Evolutionary conservation across 2,113 vertebrate genomes (phyloP).

Genomic region (Petaurus breviceps): DNA sequence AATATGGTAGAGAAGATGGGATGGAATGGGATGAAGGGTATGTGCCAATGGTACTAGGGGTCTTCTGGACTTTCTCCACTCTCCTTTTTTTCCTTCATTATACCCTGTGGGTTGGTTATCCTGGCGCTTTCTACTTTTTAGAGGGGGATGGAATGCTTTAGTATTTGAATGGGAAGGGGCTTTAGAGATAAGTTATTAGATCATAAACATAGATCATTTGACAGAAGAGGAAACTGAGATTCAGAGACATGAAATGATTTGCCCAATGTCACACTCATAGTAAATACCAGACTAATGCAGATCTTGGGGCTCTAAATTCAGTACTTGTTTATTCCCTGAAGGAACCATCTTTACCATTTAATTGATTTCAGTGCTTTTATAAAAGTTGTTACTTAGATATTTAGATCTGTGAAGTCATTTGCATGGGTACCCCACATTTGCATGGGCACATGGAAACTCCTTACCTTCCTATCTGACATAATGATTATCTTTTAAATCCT

Average conservation of each 20-base stretch:
- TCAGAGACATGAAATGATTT: not conserved
- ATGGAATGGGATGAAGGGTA: not conserved
- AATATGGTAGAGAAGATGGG: not conserved
- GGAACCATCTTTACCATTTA: not conserved
- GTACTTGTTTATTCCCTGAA: not conserved
- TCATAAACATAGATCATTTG: not conserved
- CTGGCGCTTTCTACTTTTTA: not conserved
- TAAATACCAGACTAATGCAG: not conserved
- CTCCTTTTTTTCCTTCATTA: not conserved
- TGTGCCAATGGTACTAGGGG: not conserved
- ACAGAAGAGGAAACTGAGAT: not conserved
- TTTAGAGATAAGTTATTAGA: not conserved
- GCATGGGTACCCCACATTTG: no score
- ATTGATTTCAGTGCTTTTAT: not conserved
- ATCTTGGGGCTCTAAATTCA: not conserved
- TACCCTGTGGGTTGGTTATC: not conserved
- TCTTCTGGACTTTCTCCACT: not conserved
- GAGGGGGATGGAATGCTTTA: not conserved
- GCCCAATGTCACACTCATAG: not conserved
- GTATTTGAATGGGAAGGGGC: not conserved
- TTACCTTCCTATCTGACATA: not conserved
- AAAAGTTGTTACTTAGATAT: not conserved
- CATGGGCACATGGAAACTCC: no score
- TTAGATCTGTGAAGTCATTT: not conserved
- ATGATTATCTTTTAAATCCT: not conserved